Evolutionary conservation across 2,888 invertebrate genomes (phyloP), one percentile per base, ranked within the genome.

Genomic region (Tachina lurida): DNA sequence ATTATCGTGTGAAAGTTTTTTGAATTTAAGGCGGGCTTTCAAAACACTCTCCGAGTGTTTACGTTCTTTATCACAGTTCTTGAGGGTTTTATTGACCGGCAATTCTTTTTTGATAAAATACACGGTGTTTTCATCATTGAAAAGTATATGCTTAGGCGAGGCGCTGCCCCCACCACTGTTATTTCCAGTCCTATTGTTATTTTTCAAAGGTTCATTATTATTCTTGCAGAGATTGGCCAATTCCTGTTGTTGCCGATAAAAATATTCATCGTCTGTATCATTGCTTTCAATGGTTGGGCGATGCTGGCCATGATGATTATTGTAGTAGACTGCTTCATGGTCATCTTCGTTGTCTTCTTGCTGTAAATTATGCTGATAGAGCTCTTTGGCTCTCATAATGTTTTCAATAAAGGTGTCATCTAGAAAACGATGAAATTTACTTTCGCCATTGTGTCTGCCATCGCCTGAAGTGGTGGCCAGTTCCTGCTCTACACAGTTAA

Each of bases 71-170:
- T 87, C 88, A 78, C 73, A 84, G 84, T 75, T 88, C 65, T 86
- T 87, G 7, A 88, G 87, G 10, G 88, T 81, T 54, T 88, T 88
- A 19, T 87, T 89, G 49, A 92, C 91, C 1, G 92, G 93, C 81
- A 91, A 89, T 84, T 92, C 93, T 79, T 93, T 93, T 73, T 92
- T 91, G n/a, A 92, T 92, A 49, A 93, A 88, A 84, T 93, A 93
- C n/a, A 93, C 92, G 0, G 90, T 91, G 47, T 93, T 92, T 78
- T 93, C 93, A 45, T 93, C 92, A 60, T 93, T 93, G 87, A 93
- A 93, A 9, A 93, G 88, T 74, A 93, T 93, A 79, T 93, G 93
- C 67, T 91, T 91, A 17, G 87, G 71, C 10, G 87, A 73, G n/a
- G 80, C 10, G 58, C 45, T 70, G 62, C 76, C 60, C 31, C 43